phyloP scores from a whole-genome alignment of 2,797 vertebrate genomes.

The Corythornis leucogaster region DNA sequence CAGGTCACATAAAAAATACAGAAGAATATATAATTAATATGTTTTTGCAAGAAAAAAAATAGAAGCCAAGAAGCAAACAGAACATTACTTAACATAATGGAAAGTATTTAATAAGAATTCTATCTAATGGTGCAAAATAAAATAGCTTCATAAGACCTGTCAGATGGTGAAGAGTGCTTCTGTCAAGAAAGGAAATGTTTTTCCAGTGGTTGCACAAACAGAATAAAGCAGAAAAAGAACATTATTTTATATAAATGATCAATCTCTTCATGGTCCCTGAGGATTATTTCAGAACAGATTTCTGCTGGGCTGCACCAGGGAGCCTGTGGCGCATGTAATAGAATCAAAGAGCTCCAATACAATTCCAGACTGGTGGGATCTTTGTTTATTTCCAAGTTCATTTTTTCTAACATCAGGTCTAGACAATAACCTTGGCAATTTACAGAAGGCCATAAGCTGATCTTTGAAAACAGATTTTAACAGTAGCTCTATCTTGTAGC shows the following conservation, averaged over 20 bases:
- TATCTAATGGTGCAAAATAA: slow-evolving; percentile 6
- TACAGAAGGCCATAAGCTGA: slow-evolving; percentile 4
- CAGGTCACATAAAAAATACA: neutral
- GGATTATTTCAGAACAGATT: slow-evolving; percentile 68
- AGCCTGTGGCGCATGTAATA: slow-evolving; percentile 74
- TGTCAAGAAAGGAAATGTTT: slow-evolving; percentile 68
- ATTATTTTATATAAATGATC: slow-evolving; percentile 77
- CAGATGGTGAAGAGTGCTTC: slow-evolving; percentile 31
- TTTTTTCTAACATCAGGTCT: slow-evolving; percentile 45
- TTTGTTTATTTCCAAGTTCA: slow-evolving; percentile 35
- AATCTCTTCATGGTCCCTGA: slow-evolving; percentile 67
- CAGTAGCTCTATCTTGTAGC: neutral
- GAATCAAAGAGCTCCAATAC: slow-evolving; percentile 62
- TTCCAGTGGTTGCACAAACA: slow-evolving; percentile 72
- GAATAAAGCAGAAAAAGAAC: slow-evolving; percentile 74
- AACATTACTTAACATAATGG: slow-evolving; percentile 11
- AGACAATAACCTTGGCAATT: slow-evolving; percentile 26
- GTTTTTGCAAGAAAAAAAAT: neutral
- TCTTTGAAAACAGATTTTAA: slow-evolving; percentile 27
- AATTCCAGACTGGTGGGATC: slow-evolving; percentile 62
- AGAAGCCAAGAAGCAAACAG: neutral
- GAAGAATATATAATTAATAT: neutral
- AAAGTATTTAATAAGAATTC: slow-evolving; percentile 40
- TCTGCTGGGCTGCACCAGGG: slow-evolving; percentile 62
- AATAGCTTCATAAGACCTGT: slow-evolving; percentile 5